Percentiles rank a stretch among this genome's conserved stretches.
Conservation (phyloP, 2,113 vertebrate genomes). For the Marmota flaviventris region DNA sequence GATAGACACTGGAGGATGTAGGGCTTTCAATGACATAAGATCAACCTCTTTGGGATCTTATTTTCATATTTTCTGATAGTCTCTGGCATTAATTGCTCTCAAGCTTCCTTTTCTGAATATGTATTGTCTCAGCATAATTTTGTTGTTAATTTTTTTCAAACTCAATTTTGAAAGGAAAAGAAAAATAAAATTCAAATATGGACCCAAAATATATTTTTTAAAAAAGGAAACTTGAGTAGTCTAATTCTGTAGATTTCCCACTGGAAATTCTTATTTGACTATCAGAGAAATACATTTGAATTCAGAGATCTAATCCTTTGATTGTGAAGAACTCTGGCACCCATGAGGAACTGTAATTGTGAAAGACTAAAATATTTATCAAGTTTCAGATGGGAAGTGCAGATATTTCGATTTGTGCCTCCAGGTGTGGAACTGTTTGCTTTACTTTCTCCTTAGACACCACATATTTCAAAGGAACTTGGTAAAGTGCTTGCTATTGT, state of each 20-base stretch:
- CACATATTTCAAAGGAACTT: conserved; percentile 24
- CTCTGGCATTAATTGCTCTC: neutral
- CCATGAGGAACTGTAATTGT: neutral
- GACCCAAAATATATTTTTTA: conserved; percentile 16
- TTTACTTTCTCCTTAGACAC: neutral
- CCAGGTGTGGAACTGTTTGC: neutral
- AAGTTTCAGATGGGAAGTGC: neutral
- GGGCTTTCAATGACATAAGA: neutral
- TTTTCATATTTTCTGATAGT: conserved; percentile 20
- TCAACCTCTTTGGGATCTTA: neutral
- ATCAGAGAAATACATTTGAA: neutral
- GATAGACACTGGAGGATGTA: neutral
- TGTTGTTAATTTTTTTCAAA: conserved; percentile 30
- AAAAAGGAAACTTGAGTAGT: conserved; percentile 2
- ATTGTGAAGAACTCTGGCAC: neutral
- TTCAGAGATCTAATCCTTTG: neutral
- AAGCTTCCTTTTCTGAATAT: conserved; percentile 46
- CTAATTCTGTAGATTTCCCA: neutral
- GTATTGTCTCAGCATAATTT: neutral
- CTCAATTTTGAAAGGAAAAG: neutral
- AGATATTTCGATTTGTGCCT: conserved; percentile 5
- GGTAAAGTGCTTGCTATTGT: conserved; percentile 43
- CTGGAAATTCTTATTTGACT: neutral
- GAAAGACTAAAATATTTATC: neutral
- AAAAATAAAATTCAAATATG: neutral